phyloP scores from a whole-genome alignment of 2,113 vertebrate species.

The Arizona elegans region DNA sequence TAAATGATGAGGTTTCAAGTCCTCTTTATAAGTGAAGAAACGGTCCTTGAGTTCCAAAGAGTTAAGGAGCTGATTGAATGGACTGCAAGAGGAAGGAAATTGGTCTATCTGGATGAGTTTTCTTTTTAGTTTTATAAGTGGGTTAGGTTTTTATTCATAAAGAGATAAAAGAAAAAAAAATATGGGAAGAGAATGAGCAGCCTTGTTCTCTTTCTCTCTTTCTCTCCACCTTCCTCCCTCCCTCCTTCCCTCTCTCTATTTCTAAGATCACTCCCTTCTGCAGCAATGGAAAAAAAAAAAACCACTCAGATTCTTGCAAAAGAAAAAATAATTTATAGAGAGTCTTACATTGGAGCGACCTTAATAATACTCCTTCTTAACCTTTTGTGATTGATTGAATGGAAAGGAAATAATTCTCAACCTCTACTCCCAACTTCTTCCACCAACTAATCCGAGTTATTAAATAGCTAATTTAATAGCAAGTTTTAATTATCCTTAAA shows the following conservation, averaged over 20 bases:
- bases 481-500: neutral
- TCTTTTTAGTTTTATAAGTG: slow-evolving; percentile 39
- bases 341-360: neutral
- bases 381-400: slow-evolving; percentile 7
- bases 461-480: neutral
- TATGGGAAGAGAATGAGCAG: neutral
- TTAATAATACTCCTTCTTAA: slow-evolving; percentile 38
- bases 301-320: neutral
- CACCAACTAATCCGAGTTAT: neutral
- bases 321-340: slow-evolving; percentile 23
- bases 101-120: slow-evolving; percentile 29
- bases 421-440: neutral
- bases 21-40: slow-evolving; percentile 39
- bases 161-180: neutral
- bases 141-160: slow-evolving; percentile 38
- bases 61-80: slow-evolving; percentile 48
- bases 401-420: slow-evolving; percentile 15
- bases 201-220: neutral
- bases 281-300: slow-evolving; percentile 19
- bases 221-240: neutral
- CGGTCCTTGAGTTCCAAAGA: slow-evolving; percentile 50
- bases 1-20: slow-evolving; percentile 13
- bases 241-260: neutral
- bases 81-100: slow-evolving; percentile 22
- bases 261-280: slow-evolving; percentile 29